Evolutionary conservation across 2,797 vertebrate species (phyloP).

Genomic region (Masticophis lateralis): DNA sequence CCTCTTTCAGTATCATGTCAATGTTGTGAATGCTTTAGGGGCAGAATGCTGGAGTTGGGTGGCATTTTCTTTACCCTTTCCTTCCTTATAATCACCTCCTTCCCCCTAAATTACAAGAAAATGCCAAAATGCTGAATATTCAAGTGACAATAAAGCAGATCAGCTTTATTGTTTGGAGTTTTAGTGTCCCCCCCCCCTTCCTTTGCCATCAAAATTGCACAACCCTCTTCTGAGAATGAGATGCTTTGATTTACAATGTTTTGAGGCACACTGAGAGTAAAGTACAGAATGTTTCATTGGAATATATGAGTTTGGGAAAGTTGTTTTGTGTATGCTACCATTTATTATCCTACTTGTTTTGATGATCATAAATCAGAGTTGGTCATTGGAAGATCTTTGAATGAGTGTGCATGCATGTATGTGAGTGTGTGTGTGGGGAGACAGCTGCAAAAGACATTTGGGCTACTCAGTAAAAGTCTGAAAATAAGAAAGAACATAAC

Average conservation of each 20-base stretch:
- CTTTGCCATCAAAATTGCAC: not conserved
- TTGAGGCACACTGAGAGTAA: not conserved
- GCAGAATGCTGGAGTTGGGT: not conserved
- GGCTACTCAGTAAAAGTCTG: not conserved
- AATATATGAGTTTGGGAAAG: not conserved
- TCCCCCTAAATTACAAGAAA: slow-evolving; percentile 1
- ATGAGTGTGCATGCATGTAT: not conserved
- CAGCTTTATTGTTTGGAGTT: not conserved
- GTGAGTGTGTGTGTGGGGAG: not conserved
- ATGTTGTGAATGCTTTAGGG: not conserved
- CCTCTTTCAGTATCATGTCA: not conserved
- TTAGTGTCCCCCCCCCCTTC: not conserved
- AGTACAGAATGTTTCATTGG: not conserved
- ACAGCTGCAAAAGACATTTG: not conserved
- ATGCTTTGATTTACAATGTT: not conserved
- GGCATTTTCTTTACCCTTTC: not conserved
- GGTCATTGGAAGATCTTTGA: not conserved
- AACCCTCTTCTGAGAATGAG: not conserved
- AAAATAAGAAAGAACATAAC: not conserved
- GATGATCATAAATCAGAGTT: not conserved
- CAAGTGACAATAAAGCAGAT: not conserved
- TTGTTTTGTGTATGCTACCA: not conserved
- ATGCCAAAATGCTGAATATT: not conserved
- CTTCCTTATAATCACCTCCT: not conserved
- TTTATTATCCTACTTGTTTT: not conserved